phyloP scores from a whole-genome alignment of 2,888 invertebrate species.

The Microplitis deprimator region DNA sequence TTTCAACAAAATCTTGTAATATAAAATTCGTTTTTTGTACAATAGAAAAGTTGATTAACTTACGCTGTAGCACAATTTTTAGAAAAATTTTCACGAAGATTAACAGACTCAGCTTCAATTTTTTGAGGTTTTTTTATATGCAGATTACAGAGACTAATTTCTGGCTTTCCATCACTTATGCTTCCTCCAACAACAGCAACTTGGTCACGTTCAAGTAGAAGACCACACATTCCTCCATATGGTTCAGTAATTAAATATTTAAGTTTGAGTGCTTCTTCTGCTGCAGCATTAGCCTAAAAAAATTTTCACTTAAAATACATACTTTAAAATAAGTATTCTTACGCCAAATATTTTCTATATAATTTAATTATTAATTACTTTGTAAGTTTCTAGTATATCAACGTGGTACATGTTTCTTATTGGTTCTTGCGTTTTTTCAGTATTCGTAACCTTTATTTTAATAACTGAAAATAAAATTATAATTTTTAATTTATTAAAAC shows the following conservation, averaged over 20 bases:
- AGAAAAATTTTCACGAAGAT: not conserved
- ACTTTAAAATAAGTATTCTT: not conserved
- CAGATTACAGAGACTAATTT: not conserved
- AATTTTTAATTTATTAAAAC: not conserved
- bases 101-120: not conserved
- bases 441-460: not conserved
- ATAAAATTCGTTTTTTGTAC: too few species aligned
- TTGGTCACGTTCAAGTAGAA: not conserved
- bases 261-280: not conserved
- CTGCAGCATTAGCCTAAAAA: not conserved
- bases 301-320: not conserved
- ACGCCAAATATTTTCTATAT: not conserved
- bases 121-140: not conserved
- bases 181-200: not conserved
- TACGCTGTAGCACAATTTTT: not conserved
- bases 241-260: not conserved
- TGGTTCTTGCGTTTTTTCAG: not conserved
- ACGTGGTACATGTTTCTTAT: not conserved
- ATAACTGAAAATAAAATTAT: not conserved
- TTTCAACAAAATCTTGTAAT: too few species aligned
- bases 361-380: not conserved
- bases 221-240: not conserved
- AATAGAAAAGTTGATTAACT: too few species aligned
- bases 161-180: not conserved
- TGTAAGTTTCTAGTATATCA: not conserved